A percentile compares a stretch with the other conserved stretches of the same genome.
Evolutionary conservation across 1,140 invertebrate species (phyloP).

Genomic region (Galendromus occidentalis): DNA sequence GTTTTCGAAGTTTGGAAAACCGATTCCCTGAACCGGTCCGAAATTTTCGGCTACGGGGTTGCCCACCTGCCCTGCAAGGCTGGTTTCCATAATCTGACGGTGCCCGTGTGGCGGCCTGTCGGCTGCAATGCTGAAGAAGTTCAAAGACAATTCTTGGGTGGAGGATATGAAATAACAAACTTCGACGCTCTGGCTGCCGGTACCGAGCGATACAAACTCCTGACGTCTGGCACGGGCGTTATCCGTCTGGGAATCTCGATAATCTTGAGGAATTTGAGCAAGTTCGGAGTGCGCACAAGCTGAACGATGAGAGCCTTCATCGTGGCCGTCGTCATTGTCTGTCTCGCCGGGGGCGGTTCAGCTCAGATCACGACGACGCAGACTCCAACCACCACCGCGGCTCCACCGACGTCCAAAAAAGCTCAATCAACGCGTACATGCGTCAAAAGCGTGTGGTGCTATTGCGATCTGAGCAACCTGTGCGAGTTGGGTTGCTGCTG

Average conservation of each 20-base stretch:
- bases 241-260: neutral
- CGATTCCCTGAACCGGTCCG: neutral
- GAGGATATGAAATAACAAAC: neutral
- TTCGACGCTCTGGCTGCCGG: neutral
- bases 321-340: neutral
- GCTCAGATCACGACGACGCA: neutral
- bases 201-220: neutral
- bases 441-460: neutral
- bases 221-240: neutral
- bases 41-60: neutral
- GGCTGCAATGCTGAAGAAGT: neutral
- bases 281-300: slow-evolving; percentile 2
- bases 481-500: slow-evolving; percentile 4
- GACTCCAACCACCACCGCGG: neutral
- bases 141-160: neutral
- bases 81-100: neutral
- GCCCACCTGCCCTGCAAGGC: neutral
- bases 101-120: neutral
- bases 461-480: slow-evolving; percentile 1
- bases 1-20: neutral
- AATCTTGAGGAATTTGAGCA: neutral
- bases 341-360: neutral
- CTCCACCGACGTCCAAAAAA: neutral
- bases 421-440: neutral
- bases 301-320: neutral